A percentile compares a stretch with the other conserved stretches of the same genome.
Conservation (phyloP, 2,797 vertebrate species). For the Myotis findleyi region DNA sequence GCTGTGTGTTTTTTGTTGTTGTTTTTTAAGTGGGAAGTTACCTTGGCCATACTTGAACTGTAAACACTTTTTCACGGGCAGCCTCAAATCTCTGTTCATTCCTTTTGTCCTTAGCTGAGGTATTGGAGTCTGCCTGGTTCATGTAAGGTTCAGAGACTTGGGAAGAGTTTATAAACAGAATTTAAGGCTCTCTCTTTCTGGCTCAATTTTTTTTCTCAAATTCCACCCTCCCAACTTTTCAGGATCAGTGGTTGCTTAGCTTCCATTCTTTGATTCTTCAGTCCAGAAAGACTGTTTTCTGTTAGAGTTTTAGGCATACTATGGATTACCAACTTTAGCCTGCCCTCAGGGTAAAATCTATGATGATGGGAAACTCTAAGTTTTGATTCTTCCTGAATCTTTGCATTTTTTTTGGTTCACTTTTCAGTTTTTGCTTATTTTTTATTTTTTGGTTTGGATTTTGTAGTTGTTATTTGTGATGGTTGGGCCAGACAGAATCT, state of each 20-base stretch:
- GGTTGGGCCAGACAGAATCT: background rate
- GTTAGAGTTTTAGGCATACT: background rate
- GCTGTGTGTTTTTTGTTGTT: background rate
- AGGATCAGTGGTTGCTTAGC: background rate
- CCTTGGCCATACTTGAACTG: background rate
- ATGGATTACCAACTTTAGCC: background rate
- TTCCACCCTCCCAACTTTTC: background rate
- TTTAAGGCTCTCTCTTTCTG: background rate
- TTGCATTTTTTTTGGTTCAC: background rate
- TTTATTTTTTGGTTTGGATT: background rate
- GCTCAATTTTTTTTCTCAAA: background rate
- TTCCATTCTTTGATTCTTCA: background rate
- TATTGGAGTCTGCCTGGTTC: background rate
- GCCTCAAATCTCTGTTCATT: background rate
- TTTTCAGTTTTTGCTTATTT: conserved; percentile 21
- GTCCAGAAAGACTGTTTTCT: background rate
- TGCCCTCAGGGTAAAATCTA: background rate
- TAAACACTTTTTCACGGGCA: background rate
- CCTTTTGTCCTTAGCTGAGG: background rate
- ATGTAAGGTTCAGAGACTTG: background rate
- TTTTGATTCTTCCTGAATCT: conserved; percentile 43
- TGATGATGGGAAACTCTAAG: background rate
- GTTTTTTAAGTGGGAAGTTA: background rate
- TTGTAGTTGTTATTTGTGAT: conserved; percentile 1
- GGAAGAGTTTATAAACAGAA: background rate